These are phyloP conservation scores for Mimachlamys varia DNA, from an alignment of 2,888 invertebrate species.

Conservation along the genomic window DNA sequence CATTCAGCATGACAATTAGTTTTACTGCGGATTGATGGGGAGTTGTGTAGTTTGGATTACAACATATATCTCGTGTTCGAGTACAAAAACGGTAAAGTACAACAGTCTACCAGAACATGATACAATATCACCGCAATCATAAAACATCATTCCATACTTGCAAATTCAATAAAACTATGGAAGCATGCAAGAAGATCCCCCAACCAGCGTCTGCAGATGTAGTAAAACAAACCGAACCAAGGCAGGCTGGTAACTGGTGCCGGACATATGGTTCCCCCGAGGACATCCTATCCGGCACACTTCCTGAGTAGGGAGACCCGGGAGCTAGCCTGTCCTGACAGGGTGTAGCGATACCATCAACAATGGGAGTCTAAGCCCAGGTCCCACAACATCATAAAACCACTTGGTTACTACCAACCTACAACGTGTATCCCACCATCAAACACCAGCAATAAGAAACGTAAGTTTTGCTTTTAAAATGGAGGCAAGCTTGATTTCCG, in stretches of 20 bases:
- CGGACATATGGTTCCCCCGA: not conserved
- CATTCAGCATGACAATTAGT: not conserved
- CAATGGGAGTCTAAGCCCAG: not conserved
- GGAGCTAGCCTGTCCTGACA: constrained; percentile 17
- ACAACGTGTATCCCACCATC: not conserved
- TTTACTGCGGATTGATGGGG: not conserved
- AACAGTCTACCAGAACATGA: not conserved
- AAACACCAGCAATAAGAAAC: not conserved
- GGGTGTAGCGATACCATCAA: not conserved
- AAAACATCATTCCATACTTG: not conserved
- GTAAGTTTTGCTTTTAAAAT: not conserved
- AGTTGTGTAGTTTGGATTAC: not conserved
- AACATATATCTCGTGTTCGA: not conserved
- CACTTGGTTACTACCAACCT: constrained; percentile 14
- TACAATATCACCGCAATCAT: not conserved
- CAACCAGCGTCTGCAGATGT: not conserved
- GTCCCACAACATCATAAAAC: not conserved
- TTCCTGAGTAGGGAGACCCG: not conserved
- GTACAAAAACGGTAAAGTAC: constrained; percentile 11
- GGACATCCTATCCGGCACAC: not conserved
- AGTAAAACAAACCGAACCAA: not conserved
- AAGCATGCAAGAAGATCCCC: constrained; percentile 28
- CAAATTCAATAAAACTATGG: constrained; percentile 29
- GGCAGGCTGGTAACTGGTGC: not conserved
- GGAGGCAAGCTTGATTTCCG: constrained; percentile 20